Conservation (phyloP, 1,140 invertebrate genomes). For the Zaprionus capensis region DNA sequence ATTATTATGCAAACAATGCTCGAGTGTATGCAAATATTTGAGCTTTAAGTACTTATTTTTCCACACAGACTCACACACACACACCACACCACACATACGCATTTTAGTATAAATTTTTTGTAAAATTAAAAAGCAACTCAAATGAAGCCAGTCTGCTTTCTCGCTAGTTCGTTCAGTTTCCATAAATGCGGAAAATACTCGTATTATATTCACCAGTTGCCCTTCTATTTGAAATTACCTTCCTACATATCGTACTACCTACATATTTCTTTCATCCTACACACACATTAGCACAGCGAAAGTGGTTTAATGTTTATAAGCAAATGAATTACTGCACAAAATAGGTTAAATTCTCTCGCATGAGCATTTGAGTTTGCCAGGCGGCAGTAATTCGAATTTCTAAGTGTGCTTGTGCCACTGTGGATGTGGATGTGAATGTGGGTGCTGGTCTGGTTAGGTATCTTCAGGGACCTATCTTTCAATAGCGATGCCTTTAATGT, state of each 20-base stretch:
- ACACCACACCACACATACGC: slow-evolving; percentile 32
- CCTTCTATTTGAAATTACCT: slow-evolving; percentile 36
- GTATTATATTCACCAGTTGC: slow-evolving; percentile 80
- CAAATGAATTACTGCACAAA: slow-evolving; percentile 80
- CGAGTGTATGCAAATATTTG: slow-evolving; percentile 83
- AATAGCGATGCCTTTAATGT: slow-evolving; percentile 72
- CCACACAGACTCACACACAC: slow-evolving; percentile 50
- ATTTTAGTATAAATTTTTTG: slow-evolving; percentile 35
- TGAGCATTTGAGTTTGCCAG: slow-evolving; percentile 34
- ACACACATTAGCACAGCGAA: slow-evolving; percentile 56
- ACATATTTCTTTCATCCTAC: slow-evolving; percentile 6
- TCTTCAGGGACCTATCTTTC: slow-evolving; percentile 68
- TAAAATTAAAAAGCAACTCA: slow-evolving; percentile 78
- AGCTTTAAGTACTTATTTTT: slow-evolving; percentile 74
- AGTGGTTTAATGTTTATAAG: slow-evolving; percentile 82
- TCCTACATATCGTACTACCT: background rate
- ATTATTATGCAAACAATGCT: slow-evolving; percentile 82
- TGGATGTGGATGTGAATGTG: no score
- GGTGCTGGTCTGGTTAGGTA: background rate
- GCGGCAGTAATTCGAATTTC: background rate
- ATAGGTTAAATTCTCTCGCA: slow-evolving; percentile 75
- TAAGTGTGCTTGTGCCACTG: background rate
- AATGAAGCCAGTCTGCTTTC: slow-evolving; percentile 63
- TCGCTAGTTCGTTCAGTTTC: slow-evolving; percentile 68
- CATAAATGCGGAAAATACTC: slow-evolving; percentile 74